phyloP scores from a whole-genome alignment of 1,140 invertebrate species.

The Yoshiicerus persimilis region DNA sequence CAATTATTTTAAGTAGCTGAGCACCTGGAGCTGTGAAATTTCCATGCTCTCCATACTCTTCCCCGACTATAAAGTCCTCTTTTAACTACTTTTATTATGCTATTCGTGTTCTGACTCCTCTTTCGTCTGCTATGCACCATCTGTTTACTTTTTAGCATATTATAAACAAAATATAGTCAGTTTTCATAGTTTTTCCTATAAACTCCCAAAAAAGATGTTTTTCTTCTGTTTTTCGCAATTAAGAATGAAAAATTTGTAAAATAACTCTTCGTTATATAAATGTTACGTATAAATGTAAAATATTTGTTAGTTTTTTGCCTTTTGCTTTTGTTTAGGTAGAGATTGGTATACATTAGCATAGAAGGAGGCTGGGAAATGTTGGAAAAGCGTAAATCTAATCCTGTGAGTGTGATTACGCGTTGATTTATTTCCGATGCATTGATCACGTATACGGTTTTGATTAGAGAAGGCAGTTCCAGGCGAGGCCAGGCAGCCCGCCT shows the following conservation, averaged over 20 bases:
- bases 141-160: not conserved
- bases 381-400: conserved; percentile 4
- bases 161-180: not conserved
- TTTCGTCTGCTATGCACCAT: too few species aligned
- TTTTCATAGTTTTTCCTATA: too few species aligned
- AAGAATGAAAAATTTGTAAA: not conserved
- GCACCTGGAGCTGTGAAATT: not conserved
- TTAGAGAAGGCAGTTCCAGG: not conserved
- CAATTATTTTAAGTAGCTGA: conserved; percentile 14
- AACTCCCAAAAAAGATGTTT: not conserved
- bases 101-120: not conserved
- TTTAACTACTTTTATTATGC: not conserved
- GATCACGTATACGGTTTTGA: conserved; percentile 23
- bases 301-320: not conserved
- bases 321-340: not conserved
- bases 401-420: conserved; percentile 13
- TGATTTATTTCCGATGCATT: conserved; percentile 32
- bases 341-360: too few species aligned
- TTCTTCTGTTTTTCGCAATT: not conserved
- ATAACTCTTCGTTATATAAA: not conserved
- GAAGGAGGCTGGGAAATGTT: not conserved
- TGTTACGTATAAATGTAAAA: not conserved
- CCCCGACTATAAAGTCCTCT: not conserved
- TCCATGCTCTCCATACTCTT: not conserved
- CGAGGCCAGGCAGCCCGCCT: not conserved